Evolutionary conservation across 1,140 invertebrate species (phyloP), one percentile per base, ranked within the genome.

Genomic region (Ptiloglossa arizonensis): DNA sequence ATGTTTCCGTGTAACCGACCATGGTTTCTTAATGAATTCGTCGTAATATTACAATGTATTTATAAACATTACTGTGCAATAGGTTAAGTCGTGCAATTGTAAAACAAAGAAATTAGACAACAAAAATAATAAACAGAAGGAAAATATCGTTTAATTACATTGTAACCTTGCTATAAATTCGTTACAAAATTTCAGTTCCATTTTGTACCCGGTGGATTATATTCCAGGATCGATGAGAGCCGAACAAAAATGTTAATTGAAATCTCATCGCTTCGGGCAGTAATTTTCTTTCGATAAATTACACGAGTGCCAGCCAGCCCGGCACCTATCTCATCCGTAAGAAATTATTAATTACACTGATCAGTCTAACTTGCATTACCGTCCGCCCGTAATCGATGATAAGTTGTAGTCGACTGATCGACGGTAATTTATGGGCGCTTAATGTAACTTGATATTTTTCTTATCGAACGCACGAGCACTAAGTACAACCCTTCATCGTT

Each of bases 361-460:
- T 46, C 72, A 8, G 4, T 17, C 9, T 15, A 24, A 24, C 57
- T 19, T 8, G 8, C 13, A 38, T 50, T 63, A 50, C 15, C 56
- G 17, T 72, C 17, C 11, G 13, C 19, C 32, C 15, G n/a, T 35
- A 68, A 75, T 75, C 64, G 22, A 54, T 5, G 60, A 54, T 56
- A 56, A 46, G 15, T 54, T n/a, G 9, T 38, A 46, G 1, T n/a
- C 29, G 59, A 62, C 29, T 17, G 63, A 67, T 75, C 38, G 73
- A 48, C 6, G 52, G 17, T 38, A 75, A 75, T 75, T 75, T 75
- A 75, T 38, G 41, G 22, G 52, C 29, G 64, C 19, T 68, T 69
- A 48, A 75, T 35, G 63, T 68, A 68, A 75, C 29, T 48, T 29
- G 64, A 69, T 75, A 68, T 59, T 68, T 73, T 68, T 68, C 73